Base-by-base conservation (phyloP, 1,140 invertebrate species). In the Drosophila chauvacae region DNA sequence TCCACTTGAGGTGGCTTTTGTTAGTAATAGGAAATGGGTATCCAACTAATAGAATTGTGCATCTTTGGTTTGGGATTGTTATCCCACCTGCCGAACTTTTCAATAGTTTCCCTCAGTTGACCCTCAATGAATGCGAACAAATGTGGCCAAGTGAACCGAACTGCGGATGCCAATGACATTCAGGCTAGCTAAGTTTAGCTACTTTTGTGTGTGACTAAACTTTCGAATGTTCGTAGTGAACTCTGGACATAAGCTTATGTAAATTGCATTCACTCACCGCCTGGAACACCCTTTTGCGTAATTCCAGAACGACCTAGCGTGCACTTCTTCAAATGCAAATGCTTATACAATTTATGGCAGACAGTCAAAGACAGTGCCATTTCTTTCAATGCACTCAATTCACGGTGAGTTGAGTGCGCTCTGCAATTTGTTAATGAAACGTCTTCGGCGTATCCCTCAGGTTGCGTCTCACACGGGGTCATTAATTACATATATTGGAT, bases 351-450 rank as follows among this genome's bases (percentile, higher is more conserved):
- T 75, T 76, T 66, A 76, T 76, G 72, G 50, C n/a, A 26, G 23
- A 33, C 53, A 28, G 26, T 37, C 45, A 58, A 76, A 65, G 37
- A 64, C 59, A 65, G 39, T 75, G 51, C 47, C 53, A 58, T 76
- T 58, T 33, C 45, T 39, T 66, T 76, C 73, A 51, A 76, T 65
- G 33, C 39, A 51, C 42, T 39, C 30, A 41, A 33, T 42, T 63
- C 51, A 62, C 59, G 51, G 74, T 74, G 51, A 56, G 41, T 47
- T 74, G 44, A 56, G 53, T 47, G 53, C 53, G 33, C n/a, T 47
- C 11, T 45, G 53, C 70, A 76, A 58, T 76, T 76, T 76, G 47
- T 76, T 76, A 76, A 76, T 76, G 73, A 76, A 76, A 76, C 39
- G 41, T 44, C 53, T 60, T 50, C 47, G 30, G 16, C 11, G 18